Base-by-base conservation (phyloP, 2,113 vertebrate genomes). In the Mugil cephalus region DNA sequence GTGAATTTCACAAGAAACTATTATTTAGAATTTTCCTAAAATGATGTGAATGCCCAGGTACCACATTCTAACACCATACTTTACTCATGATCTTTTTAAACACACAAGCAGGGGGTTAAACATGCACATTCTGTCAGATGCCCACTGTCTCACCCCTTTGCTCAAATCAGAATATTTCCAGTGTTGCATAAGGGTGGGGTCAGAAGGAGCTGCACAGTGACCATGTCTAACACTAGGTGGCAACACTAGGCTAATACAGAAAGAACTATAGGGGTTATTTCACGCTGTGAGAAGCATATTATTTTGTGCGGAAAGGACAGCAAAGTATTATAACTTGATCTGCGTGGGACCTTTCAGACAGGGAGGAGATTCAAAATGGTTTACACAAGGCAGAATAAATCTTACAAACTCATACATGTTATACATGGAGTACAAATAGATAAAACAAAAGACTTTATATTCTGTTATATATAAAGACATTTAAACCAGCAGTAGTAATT, bases 161-260 rank as follows among this genome's bases (percentile, higher is more conserved):
- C 54, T 7, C 55, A 65, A 38, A 9, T 40, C 39, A 4, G 8
- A 52, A 50, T 47, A n/a, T 21, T 11, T 12, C 34, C 15, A 4
- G 4, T 47, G 10, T 40, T 17, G 48, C 10, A 45, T 55, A 38
- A 18, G 54, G 62, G 51, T 36, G 43, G 14, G 17, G 14, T 24
- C 2, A 0, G 58, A 58, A 17, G 2, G 4, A 3, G 19, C n/a
- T 21, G 6, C 1, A 42, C 4, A 36, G 36, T 55, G 7, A 43
- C 53, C 3, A 39, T 12, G 42, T 48, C 4, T 19, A 65, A 64
- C 78, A 69, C 38, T 17, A 75, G 75, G 34, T 70, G 76, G 65
- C 62, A 73, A 46, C 35, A 52, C 30, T n/a, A 48, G 11, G 39
- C 45, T 0, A 4, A 60, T 4, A 11, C 34, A n/a, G 11, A 38